A percentile compares a stretch with the other conserved stretches of the same genome.
These are phyloP conservation scores for Drosophila diplacantha DNA, from an alignment of 2,888 invertebrate species.

Conservation along the genomic window DNA sequence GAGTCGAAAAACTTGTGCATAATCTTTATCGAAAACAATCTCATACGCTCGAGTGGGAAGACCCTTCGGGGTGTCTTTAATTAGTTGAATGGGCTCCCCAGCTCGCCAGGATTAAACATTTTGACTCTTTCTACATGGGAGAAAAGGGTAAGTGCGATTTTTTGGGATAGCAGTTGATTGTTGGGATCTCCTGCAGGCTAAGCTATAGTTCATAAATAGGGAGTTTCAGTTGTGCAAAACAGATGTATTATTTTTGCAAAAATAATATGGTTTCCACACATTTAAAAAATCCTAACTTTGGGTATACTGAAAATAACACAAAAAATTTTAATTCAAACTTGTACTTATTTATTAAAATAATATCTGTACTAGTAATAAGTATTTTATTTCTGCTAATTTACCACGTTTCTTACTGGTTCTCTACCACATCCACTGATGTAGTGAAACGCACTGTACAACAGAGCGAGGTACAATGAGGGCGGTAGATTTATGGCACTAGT, in stretches of 20 bases:
- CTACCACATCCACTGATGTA: not conserved
- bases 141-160: not conserved
- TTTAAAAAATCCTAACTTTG: too few species aligned
- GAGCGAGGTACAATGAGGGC: constrained; percentile 28
- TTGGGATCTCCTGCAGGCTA: not conserved
- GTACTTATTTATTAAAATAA: too few species aligned
- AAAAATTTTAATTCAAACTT: too few species aligned
- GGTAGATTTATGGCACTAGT: constrained; percentile 64
- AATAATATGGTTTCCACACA: too few species aligned
- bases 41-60: constrained; percentile 29
- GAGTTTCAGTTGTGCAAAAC: not conserved
- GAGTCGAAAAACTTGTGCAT: constrained; percentile 56
- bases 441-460: constrained; percentile 17
- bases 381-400: too few species aligned
- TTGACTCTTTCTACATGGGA: not conserved
- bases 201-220: not conserved
- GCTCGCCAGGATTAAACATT: constrained; percentile 4
- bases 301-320: too few species aligned
- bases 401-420: not conserved
- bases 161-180: not conserved
- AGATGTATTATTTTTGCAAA: too few species aligned
- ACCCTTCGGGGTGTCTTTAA: constrained; percentile 45
- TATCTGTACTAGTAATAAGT: too few species aligned
- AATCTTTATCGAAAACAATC: constrained; percentile 68
- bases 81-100: constrained; percentile 40